Conservation (phyloP, 2,888 invertebrate genomes). For the Athripsodes cinereus region DNA sequence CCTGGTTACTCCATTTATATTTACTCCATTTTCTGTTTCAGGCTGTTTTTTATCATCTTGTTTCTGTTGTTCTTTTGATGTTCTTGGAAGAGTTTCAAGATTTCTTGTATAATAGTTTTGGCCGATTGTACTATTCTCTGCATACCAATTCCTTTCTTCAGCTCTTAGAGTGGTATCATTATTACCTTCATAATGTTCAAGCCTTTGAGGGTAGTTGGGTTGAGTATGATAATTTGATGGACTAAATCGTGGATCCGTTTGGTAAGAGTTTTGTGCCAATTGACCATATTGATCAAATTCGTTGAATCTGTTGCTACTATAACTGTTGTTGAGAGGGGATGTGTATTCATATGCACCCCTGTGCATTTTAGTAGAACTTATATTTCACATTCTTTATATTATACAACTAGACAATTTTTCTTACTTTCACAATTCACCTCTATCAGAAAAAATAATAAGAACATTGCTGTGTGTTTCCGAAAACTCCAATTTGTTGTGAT, state of each 20-base stretch:
- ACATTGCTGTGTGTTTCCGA: neutral
- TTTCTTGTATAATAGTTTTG: conserved; percentile 29
- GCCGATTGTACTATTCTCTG: conserved; percentile 43
- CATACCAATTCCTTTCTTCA: conserved; percentile 49
- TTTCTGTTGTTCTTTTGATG: conserved; percentile 47
- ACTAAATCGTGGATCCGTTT: conserved; percentile 17
- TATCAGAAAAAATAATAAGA: no score
- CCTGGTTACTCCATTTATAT: conserved; percentile 17
- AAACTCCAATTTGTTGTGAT: neutral
- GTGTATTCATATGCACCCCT: conserved; percentile 26
- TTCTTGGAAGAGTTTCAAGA: conserved; percentile 41
- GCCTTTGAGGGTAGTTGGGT: conserved; percentile 30
- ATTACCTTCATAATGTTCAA: conserved; percentile 49
- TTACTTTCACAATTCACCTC: no score
- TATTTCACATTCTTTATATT: conserved; percentile 5
- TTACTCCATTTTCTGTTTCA: conserved; percentile 16
- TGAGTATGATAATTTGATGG: conserved; percentile 14
- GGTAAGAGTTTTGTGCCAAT: conserved; percentile 18
- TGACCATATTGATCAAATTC: conserved; percentile 23
- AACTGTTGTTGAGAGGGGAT: conserved; percentile 24
- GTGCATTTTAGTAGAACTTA: conserved; percentile 22
- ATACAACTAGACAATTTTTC: neutral
- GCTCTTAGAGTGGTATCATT: conserved; percentile 49
- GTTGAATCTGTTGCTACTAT: conserved; percentile 15
- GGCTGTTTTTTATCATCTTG: conserved; percentile 39